A percentile compares a stretch with the other conserved stretches of the same genome.
These are phyloP conservation scores for Intellagama lesueurii DNA, from an alignment of 2,797 vertebrate species.

Conservation along the genomic window DNA sequence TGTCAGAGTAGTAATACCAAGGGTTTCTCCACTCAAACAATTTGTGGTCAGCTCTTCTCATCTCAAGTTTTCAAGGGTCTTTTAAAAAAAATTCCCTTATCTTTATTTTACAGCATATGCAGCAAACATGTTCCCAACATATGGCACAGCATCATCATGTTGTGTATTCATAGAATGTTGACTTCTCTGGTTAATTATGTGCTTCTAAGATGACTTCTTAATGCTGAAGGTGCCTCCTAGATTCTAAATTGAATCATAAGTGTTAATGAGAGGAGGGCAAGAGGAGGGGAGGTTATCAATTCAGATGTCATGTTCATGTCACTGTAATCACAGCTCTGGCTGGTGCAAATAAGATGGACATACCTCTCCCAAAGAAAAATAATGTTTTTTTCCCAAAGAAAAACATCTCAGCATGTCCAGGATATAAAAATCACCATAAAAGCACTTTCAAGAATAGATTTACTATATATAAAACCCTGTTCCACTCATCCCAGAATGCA, in stretches of 20 bases:
- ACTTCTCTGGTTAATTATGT: not conserved
- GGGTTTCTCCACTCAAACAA: slow-evolving; percentile 51
- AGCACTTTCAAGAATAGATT: no score
- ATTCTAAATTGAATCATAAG: not conserved
- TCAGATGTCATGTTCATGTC: not conserved
- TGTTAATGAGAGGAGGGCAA: not conserved
- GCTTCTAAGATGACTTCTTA: not conserved
- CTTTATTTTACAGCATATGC: slow-evolving; percentile 49
- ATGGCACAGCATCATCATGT: not conserved
- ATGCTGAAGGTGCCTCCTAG: not conserved
- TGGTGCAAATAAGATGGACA: not conserved
- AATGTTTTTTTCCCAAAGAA: no score
- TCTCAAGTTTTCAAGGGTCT: not conserved
- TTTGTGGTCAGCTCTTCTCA: slow-evolving; percentile 37
- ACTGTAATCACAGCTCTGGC: not conserved
- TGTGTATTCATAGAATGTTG: not conserved
- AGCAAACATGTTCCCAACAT: slow-evolving; percentile 1
- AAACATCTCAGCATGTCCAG: not conserved
- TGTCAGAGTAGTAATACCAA: slow-evolving; percentile 29
- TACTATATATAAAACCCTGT: no score
- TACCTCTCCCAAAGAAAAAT: not conserved
- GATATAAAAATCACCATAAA: not conserved
- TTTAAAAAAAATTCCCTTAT: slow-evolving; percentile 9
- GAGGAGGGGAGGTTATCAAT: not conserved
- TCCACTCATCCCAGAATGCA: no score